These are phyloP conservation scores for Cryptotis parvus DNA, from an alignment of 2,113 vertebrate species.

Conservation along the genomic window DNA sequence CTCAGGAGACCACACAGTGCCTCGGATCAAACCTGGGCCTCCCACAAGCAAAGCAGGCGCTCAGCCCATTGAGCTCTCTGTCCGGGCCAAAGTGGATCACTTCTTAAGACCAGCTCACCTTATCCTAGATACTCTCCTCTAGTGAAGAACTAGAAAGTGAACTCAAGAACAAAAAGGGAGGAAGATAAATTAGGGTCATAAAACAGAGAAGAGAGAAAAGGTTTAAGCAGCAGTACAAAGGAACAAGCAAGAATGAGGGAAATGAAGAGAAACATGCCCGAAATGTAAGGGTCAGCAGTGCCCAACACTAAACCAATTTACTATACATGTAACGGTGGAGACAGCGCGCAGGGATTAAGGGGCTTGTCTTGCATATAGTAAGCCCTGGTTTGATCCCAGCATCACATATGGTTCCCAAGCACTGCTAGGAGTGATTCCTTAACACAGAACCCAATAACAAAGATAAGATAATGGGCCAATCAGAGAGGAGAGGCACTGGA, in stretches of 20 bases:
- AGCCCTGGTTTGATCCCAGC: too few relatives aligned
- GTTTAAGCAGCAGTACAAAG: not conserved
- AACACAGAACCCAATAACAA: not conserved
- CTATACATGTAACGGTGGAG: not conserved
- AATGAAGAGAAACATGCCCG: not conserved
- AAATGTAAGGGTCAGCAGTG: not conserved
- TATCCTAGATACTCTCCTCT: not conserved
- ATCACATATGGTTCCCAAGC: too few relatives aligned
- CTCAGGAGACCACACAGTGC: too few relatives aligned
- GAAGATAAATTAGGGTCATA: not conserved
- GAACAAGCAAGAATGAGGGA: not conserved
- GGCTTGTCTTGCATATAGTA: too few relatives aligned
- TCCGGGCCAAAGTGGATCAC: not conserved
- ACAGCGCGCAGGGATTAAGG: too few relatives aligned
- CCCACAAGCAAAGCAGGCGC: too few relatives aligned
- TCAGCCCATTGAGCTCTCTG: too few relatives aligned
- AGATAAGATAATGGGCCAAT: not conserved
- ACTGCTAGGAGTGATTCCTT: too few relatives aligned
- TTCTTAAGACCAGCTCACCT: not conserved
- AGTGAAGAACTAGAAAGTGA: not conserved
- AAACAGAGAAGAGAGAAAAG: not conserved
- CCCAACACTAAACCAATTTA: not conserved
- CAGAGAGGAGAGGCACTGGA: not conserved
- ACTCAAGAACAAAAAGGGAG: not conserved
- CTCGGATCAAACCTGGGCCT: too few relatives aligned